Conservation (phyloP, 1,140 invertebrate genomes). For the Bombus balteatus region DNA sequence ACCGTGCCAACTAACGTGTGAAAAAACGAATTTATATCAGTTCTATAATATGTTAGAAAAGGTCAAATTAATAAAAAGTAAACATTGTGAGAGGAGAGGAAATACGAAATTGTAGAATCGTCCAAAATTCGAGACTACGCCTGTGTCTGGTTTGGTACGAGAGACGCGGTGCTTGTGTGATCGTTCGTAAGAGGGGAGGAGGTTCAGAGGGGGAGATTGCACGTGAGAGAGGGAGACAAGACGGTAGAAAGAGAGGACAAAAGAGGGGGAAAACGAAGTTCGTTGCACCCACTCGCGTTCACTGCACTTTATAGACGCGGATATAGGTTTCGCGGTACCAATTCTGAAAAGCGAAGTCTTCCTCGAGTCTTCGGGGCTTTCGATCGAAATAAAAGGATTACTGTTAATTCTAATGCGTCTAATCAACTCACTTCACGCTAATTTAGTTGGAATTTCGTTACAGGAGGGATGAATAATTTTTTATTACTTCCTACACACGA, state of each 20-base stretch:
- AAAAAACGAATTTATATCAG: too few relatives aligned
- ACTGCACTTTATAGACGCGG: constrained; percentile 76
- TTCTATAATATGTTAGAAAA: neutral
- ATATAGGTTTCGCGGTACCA: constrained; percentile 72
- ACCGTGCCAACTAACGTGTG: too few relatives aligned
- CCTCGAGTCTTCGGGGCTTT: constrained; percentile 7
- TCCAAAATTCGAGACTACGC: constrained; percentile 27
- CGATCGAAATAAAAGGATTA: constrained; percentile 23
- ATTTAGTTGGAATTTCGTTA: too few relatives aligned
- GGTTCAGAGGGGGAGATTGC: constrained; percentile 35
- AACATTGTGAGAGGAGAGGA: neutral
- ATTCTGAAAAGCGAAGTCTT: constrained; percentile 62
- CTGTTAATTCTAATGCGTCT: neutral
- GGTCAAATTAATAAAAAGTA: neutral
- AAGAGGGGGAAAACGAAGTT: constrained; percentile 68
- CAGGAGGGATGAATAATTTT: neutral
- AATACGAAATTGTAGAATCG: neutral
- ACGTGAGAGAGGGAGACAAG: constrained; percentile 44
- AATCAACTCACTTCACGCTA: neutral
- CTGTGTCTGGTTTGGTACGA: constrained; percentile 60
- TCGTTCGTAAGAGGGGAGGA: constrained; percentile 49
- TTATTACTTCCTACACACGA: neutral
- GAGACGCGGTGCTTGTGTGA: constrained; percentile 31
- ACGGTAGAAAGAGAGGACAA: constrained; percentile 45
- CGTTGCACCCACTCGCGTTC: constrained; percentile 79